These are phyloP conservation scores for Eristalinus aeneus DNA, from an alignment of 2,888 invertebrate genomes.

Conservation along the genomic window DNA sequence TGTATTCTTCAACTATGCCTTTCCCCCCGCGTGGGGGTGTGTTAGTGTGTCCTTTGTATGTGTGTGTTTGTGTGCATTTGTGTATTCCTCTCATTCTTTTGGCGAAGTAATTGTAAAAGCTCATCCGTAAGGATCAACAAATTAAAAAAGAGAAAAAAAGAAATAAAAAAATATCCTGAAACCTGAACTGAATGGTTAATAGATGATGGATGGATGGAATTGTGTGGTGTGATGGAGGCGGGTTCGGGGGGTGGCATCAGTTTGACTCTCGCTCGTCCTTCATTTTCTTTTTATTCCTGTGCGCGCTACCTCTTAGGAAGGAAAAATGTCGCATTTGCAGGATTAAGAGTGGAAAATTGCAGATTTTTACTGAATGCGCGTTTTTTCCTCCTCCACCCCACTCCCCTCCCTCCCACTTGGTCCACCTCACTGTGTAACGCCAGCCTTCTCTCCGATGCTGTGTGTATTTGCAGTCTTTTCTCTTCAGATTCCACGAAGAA, in stretches of 20 bases:
- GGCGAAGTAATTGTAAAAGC: slow-evolving; percentile 69
- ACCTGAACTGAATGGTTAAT: slow-evolving; percentile 20
- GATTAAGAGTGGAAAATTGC: slow-evolving; percentile 71
- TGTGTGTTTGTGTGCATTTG: not conserved
- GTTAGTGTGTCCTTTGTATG: not conserved
- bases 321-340: slow-evolving; percentile 69
- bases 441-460: slow-evolving; percentile 13
- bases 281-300: slow-evolving; percentile 60
- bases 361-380: slow-evolving; percentile 71
- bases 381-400: slow-evolving; percentile 23
- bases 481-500: slow-evolving; percentile 56
- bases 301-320: slow-evolving; percentile 55
- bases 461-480: not conserved
- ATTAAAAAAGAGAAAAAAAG: slow-evolving; percentile 56
- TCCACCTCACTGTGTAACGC: slow-evolving; percentile 22
- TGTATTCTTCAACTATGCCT: slow-evolving; percentile 46
- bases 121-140: slow-evolving; percentile 71
- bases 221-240: not conserved
- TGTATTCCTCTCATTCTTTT: slow-evolving; percentile 64
- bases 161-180: slow-evolving; percentile 24
- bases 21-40: not conserved
- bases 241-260: not conserved
- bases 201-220: slow-evolving; percentile 1
- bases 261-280: slow-evolving; percentile 54
- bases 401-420: not conserved